Base-by-base conservation (phyloP, 1,140 invertebrate genomes). In the Maniola jurtina region DNA sequence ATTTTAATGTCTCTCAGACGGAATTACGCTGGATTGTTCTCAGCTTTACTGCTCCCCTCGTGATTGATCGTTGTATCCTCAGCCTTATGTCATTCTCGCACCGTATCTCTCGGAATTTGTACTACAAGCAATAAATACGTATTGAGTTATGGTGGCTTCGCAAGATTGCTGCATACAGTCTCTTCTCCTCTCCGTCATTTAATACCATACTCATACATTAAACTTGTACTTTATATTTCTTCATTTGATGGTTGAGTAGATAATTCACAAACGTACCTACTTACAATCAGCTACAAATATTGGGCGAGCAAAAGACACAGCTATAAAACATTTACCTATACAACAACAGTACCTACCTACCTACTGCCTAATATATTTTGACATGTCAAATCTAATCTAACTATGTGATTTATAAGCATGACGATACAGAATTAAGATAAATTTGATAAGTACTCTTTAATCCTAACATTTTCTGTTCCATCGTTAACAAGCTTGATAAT, bases 21-120 rank as follows among this genome's bases (percentile, higher is more conserved):
- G 88, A 90, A 89, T 89, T 90, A 90, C 88, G 88, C 86, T 83
- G 88, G 86, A 90, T 90, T 90, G 88, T 90, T 90, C 86, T 89
- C 86, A 79, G 76, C 64, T 89, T 90, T 90, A 89, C 84, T 84
- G 81, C 85, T 75, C 78, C 78, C 77, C 71, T 76, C 81, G 70
- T 90, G 88, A 88, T 90, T 90, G 86, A 90, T 90, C 80, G 86
- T 88, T 80, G 86, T 87, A 89, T 88, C 86, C 77, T 84, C 84
- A 70, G 77, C 81, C 87, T 90, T 87, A 86, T 88, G 84, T 88
- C 88, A 89, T 88, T 88, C 79, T 83, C 78, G 80, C 80, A 64
- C 81, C 78, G 79, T 83, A 84, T 81, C 81, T 79, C 82, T 80
- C 63, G 76, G 84, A 86, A 88, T 86, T 84, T 86, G 88, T 82